Evolutionary conservation across 1,140 invertebrate species (phyloP), one percentile per base, ranked within the genome.

Genomic region (Nautilus pompilius): DNA sequence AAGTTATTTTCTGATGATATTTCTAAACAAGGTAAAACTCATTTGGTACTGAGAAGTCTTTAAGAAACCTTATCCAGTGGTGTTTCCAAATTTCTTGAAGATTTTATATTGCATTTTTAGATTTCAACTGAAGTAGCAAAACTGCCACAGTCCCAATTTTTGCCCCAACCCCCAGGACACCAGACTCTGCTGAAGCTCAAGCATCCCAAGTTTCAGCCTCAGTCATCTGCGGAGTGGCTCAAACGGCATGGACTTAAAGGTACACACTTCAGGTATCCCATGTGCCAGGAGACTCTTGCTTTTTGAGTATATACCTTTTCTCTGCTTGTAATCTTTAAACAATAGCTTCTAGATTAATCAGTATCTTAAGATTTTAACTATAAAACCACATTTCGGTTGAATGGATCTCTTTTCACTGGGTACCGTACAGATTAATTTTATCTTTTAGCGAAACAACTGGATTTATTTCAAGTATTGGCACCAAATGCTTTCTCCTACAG

Each of bases 121-220:
- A 81, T 82, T 33, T 68, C 72, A 15, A 68, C 70, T 24, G 82
- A 83, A 63, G 76, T 83, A 29, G 56, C 75, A 6, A 82, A 83
- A 53, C 66, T 82, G 54, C 81, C 81, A 13, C 79, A 81, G 66
- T 80, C 80, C 13, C 67, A 76, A 49, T 82, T 81, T 60, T 60
- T 83, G 32, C 82, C 82, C 15, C 70, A 78, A 13, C 82, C 82
- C 34, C 79, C 80, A 53, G 80, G 79, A n/a, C 81, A 82, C 71
- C 75, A 82, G 29, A 63, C 72, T 20, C 82, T 81, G 22, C 67
- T 84, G 13, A 73, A 68, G 29, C 69, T 83, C 58, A 76, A 82
- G 29, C 46, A 72, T 34, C 75, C 74, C n/a, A 78, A 80, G 54
- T 82, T 78, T 65, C 75, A 78, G n/a, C 74, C 77, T 29, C 69